Evolutionary conservation across 2,888 invertebrate species (phyloP).

Genomic region (Oeneis ivallda): DNA sequence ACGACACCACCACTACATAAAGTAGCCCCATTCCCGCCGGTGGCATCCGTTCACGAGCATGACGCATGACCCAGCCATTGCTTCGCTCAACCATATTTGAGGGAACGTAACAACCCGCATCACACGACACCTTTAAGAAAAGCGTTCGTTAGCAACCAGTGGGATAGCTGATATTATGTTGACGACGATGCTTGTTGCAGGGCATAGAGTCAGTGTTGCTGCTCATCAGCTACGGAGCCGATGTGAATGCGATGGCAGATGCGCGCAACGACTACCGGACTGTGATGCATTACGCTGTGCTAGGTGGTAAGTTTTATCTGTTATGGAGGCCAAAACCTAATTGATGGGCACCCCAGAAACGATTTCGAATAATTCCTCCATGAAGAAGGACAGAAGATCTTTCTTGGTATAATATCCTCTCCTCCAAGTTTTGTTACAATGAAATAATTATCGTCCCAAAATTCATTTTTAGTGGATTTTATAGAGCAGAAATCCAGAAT

Average conservation of each 20-base stretch:
- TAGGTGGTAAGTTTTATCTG: constrained; percentile 51
- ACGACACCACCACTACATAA: too few species aligned
- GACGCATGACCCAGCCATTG: too few species aligned
- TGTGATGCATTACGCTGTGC: constrained; percentile 93
- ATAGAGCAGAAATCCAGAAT: not conserved
- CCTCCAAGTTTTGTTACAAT: not conserved
- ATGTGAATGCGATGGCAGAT: constrained; percentile 92
- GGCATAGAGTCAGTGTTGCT: constrained; percentile 89
- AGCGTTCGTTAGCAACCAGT: too few species aligned
- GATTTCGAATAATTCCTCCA: not conserved
- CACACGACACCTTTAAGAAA: too few species aligned
- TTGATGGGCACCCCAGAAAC: not conserved
- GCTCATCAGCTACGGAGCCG: constrained; percentile 90
- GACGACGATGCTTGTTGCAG: constrained; percentile 58
- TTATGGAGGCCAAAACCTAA: not conserved
- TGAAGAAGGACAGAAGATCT: not conserved
- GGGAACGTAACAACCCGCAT: too few species aligned
- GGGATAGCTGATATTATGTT: not conserved
- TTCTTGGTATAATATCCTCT: too few species aligned
- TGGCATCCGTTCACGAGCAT: too few species aligned
- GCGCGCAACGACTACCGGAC: constrained; percentile 93
- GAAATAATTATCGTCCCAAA: too few species aligned
- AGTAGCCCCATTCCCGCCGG: too few species aligned
- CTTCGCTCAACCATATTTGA: too few species aligned
- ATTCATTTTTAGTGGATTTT: not conserved